Base-by-base conservation (phyloP, 2,888 invertebrate species). In the Rhamphomyia laevipes region DNA sequence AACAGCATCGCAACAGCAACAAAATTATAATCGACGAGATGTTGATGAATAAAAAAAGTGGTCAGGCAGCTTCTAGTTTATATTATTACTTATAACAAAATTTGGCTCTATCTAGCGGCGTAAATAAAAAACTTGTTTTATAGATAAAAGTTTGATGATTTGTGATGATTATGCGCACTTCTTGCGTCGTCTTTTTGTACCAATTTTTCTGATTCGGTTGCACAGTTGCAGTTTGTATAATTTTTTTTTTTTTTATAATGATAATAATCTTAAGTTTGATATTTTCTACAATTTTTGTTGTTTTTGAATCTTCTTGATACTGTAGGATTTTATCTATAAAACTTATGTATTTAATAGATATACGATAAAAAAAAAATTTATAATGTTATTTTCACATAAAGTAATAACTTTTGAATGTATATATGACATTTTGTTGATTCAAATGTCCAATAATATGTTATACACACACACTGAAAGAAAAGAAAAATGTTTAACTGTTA, bases 1-100 rank as follows among this genome's bases (percentile, higher is more conserved):
- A 27, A 27, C 23, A 7, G 23, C 23, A 27, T 2, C n/a, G 9
- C 23, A 27, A 27, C 23, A 7, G 23, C 23, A 27, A 9, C n/a
- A 7, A 27, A 27, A 4, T 21, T 21, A 21, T 21, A 27, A 27
- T 27, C 23, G 23, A 27, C 23, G 23, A 27, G 6, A 7, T 7
- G 23, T 6, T 7, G 7, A 43, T 11, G 15, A 38, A 18, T 16
- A 41, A 6, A 49, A 49, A 49, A 49, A 49, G 49, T 49, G 31
- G 49, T 49, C 49, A 45, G 23, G 37, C 45, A 49, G 49, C 49
- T 49, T 49, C 49, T 18, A 45, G 49, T 49, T 45, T 49, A 45
- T 42, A 17, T 21, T 42, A 15, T 27, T 15, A 13, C 7, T 27
- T 7, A 4, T 21, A 4, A 21, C 3, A 21, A 4, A 13, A 35